Conservation (phyloP, 2,888 invertebrate genomes). For the Eupeodes latifasciatus region DNA sequence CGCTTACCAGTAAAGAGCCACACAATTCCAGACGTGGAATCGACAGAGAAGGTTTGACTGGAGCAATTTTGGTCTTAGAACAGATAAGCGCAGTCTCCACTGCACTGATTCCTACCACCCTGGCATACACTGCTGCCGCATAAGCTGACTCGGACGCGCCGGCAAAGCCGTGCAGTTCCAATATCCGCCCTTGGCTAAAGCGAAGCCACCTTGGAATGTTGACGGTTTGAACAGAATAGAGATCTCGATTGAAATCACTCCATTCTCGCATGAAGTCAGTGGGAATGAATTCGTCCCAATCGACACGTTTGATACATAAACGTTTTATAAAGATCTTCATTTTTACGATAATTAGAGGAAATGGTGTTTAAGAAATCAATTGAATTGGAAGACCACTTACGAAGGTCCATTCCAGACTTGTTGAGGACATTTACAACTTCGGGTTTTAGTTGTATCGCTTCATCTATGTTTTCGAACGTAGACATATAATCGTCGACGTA, state of each 20-base stretch:
- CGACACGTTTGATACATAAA: constrained; percentile 22
- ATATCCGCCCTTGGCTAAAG: neutral
- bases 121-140: constrained; percentile 38
- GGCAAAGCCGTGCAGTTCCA: constrained; percentile 47
- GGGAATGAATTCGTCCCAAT: constrained; percentile 39
- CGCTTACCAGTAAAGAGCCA: constrained; percentile 40
- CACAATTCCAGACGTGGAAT: constrained; percentile 56
- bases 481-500: constrained; percentile 45
- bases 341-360: neutral
- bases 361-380: constrained; percentile 24
- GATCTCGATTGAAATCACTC: constrained; percentile 22
- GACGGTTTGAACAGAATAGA: neutral
- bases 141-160: constrained; percentile 47
- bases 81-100: constrained; percentile 45
- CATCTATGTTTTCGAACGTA: constrained; percentile 25
- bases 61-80: constrained; percentile 36
- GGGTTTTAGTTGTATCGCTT: constrained; percentile 11
- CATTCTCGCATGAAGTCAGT: constrained; percentile 12
- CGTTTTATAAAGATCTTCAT: constrained; percentile 44
- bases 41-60: constrained; percentile 37
- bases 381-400: constrained; percentile 57
- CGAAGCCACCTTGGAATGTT: constrained; percentile 21
- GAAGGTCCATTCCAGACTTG: constrained; percentile 43
- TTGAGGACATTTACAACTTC: constrained; percentile 8
- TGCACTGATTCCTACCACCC: constrained; percentile 8